phyloP scores from a whole-genome alignment of 2,797 vertebrate genomes.

The Anas acuta region DNA sequence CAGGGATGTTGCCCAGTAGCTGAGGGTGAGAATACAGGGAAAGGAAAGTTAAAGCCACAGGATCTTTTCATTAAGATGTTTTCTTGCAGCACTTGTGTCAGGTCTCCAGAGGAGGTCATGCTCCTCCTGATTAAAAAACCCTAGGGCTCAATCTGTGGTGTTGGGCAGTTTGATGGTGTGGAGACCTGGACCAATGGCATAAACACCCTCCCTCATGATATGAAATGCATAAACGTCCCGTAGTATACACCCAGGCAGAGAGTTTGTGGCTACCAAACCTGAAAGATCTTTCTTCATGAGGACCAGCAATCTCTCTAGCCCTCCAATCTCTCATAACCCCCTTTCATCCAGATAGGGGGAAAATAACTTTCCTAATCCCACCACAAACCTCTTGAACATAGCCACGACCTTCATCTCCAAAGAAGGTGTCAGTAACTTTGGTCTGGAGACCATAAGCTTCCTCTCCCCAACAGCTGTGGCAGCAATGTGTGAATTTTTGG shows the following conservation, averaged over 20 bases:
- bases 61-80: background rate
- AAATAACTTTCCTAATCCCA: background rate
- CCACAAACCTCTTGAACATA: background rate
- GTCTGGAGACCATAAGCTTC: background rate
- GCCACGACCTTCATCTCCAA: background rate
- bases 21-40: background rate
- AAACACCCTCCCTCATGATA: too few species aligned
- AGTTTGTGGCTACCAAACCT: background rate
- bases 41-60: background rate
- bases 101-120: background rate
- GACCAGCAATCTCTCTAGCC: background rate
- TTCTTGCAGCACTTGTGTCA: background rate
- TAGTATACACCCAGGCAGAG: background rate
- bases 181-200: background rate
- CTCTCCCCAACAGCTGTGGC: background rate
- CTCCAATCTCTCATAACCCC: background rate
- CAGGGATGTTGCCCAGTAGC: background rate
- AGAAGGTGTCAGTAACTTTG: background rate
- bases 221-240: background rate
- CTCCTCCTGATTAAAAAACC: background rate
- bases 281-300: background rate
- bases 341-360: background rate
- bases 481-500: background rate
- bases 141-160: background rate
- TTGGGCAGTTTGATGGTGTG: background rate